Evolutionary conservation across 2,888 invertebrate genomes (phyloP).

Genomic region (Eupithecia abbreviata): DNA sequence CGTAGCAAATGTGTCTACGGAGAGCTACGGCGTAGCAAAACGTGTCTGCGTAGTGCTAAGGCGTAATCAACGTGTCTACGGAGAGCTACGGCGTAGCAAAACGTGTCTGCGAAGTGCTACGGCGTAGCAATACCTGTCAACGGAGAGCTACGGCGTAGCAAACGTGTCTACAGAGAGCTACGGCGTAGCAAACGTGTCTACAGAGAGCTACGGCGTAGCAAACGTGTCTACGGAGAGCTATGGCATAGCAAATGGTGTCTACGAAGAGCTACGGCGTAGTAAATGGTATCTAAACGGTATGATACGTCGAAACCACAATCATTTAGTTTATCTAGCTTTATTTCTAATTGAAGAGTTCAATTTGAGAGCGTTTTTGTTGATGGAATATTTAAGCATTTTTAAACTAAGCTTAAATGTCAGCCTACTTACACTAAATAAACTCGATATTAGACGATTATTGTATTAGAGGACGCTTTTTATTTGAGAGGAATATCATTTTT

Average conservation of each 20-base stretch:
- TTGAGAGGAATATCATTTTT: neutral
- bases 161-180: slow-evolving; percentile 1
- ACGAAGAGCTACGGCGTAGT: slow-evolving; percentile 3
- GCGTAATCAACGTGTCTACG: slow-evolving; percentile 12
- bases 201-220: slow-evolving; percentile 6
- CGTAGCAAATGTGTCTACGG: slow-evolving; percentile 11
- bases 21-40: slow-evolving; percentile 8
- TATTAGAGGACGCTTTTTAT: neutral
- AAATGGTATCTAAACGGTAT: neutral
- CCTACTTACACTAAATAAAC: neutral
- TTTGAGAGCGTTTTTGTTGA: neutral
- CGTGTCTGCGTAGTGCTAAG: neutral
- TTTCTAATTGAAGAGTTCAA: neutral
- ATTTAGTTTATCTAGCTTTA: neutral
- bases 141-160: slow-evolving; percentile 12
- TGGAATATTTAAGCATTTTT: neutral
- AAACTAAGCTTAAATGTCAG: neutral
- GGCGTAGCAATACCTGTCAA: neutral
- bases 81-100: slow-evolving; percentile 13
- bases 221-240: slow-evolving; percentile 4
- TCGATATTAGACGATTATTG: neutral
- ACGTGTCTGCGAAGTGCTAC: too few relatives aligned
- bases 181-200: neutral
- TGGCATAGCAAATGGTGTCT: slow-evolving; percentile 15
- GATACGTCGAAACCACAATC: neutral